Percentiles rank a stretch among this genome's conserved stretches.
Conservation (phyloP, 2,888 invertebrate species). For the Heliconius ismenius region DNA sequence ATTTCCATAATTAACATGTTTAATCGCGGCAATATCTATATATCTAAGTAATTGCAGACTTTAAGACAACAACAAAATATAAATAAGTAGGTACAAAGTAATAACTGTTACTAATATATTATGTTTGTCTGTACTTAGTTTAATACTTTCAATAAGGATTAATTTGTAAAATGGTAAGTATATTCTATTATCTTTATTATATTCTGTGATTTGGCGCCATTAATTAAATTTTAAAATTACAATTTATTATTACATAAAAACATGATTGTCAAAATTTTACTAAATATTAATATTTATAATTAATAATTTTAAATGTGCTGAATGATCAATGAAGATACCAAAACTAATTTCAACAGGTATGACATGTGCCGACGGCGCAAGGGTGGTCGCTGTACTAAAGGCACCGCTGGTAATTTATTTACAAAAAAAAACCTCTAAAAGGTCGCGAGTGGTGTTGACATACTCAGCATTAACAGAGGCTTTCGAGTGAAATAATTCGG, state of each 20-base stretch:
- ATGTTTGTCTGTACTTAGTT: slow-evolving; percentile 27
- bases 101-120: slow-evolving; percentile 6
- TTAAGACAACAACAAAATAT: too few relatives aligned
- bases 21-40: background rate
- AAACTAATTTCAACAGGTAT: slow-evolving; percentile 88
- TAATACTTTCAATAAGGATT: slow-evolving; percentile 32
- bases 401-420: slow-evolving; percentile 95
- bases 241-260: background rate
- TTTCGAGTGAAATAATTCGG: slow-evolving; percentile 73
- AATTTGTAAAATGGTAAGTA: slow-evolving; percentile 51
- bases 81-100: background rate
- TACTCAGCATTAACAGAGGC: slow-evolving; percentile 76
- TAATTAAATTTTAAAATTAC: slow-evolving; percentile 51
- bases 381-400: slow-evolving; percentile 98
- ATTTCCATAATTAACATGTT: background rate
- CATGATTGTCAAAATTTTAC: background rate
- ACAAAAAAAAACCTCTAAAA: slow-evolving; percentile 56
- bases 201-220: slow-evolving; percentile 69
- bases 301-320: slow-evolving; percentile 42
- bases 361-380: slow-evolving; percentile 98
- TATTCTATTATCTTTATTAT: slow-evolving; percentile 51
- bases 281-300: background rate
- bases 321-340: slow-evolving; percentile 58
- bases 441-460: slow-evolving; percentile 65
- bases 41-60: too few relatives aligned